Base-by-base conservation (phyloP, 1,140 invertebrate genomes). In the Eubasilissa regina region DNA sequence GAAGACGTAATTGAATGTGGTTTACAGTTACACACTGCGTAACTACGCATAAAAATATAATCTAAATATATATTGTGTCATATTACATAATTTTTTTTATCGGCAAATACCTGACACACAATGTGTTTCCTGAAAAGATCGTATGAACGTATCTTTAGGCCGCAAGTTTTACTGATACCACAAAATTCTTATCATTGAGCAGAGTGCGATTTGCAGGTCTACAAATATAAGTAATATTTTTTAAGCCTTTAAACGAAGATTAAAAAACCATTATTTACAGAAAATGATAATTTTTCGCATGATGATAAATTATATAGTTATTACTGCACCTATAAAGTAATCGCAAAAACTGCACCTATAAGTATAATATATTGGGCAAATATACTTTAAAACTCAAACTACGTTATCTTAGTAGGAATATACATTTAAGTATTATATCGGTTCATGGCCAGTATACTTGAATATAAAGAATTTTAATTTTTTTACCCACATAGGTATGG, bases 141-240 rank as follows among this genome's bases (percentile, higher is more conserved):
- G 58, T 62, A 21, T 6, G 58, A 62, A 21, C 19, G 13, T 62
- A 10, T 6, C 21, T 12, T 35, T 19, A 25, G 9, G 9, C 21
- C 12, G 13, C 12, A 25, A 35, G 19, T 25, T 35, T 62, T 62
- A 25, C 11, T 25, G 19, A 62, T 62, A 12, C 3, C 48, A 8
- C n/a, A 25, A 25, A n/a, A 25, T 12, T 9, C 58, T 62, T 62
- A 62, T 62, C 58, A 10, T 21, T 11, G 19, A 21, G 25, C 58
- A 62, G 58, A 21, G 58, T 62, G 13, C 58, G 58, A 62, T 62
- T 62, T 62, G 58, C 58, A 3, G 25, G 25, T 21, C 21, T 62
- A 12, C 25, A 11, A 21, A 35, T 62, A 6, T 25, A 62, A 25
- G 35, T 8, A 25, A 12, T 21, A 62, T 62, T 25, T 62, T 60